A percentile compares a stretch with the other conserved stretches of the same genome.
These are phyloP conservation scores for Odontophorus gujanensis DNA, from an alignment of 2,113 vertebrate genomes.

Conservation along the genomic window DNA sequence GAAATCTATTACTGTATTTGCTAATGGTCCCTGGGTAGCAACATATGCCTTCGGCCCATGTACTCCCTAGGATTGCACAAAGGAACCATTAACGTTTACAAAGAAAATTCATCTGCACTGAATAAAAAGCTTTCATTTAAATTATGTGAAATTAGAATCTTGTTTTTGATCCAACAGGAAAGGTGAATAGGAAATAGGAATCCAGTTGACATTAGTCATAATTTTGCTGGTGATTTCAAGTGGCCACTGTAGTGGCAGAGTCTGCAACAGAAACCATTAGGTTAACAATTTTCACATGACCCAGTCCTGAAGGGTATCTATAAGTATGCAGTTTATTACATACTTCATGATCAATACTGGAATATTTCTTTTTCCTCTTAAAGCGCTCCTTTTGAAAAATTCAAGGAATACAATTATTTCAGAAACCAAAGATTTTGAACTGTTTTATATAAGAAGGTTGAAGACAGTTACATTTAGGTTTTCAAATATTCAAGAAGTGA, in stretches of 20 bases:
- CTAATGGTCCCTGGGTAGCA: conserved; percentile 95
- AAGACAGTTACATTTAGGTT: not conserved
- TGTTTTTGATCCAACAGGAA: not conserved
- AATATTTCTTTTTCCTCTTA: not conserved
- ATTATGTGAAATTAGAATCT: not conserved
- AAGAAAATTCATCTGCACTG: not conserved
- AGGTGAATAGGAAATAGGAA: not conserved
- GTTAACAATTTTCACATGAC: not conserved
- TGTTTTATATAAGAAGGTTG: not conserved
- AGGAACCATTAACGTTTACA: not conserved
- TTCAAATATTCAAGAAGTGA: not conserved
- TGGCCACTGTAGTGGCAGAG: not conserved
- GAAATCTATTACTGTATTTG: conserved; percentile 96
- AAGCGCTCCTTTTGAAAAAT: not conserved
- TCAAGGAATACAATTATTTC: not conserved
- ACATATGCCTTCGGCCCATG: conserved; percentile 94
- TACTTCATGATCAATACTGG: not conserved
- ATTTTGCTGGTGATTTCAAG: not conserved
- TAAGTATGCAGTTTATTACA: not conserved
- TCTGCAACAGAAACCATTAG: not conserved
- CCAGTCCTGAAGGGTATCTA: not conserved
- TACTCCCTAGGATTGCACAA: conserved; percentile 85
- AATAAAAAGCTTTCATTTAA: not conserved
- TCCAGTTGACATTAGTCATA: not conserved
- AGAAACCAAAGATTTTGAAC: not conserved